These are phyloP conservation scores for Axis porcinus DNA, from an alignment of 2,113 vertebrate species.

Conservation along the genomic window DNA sequence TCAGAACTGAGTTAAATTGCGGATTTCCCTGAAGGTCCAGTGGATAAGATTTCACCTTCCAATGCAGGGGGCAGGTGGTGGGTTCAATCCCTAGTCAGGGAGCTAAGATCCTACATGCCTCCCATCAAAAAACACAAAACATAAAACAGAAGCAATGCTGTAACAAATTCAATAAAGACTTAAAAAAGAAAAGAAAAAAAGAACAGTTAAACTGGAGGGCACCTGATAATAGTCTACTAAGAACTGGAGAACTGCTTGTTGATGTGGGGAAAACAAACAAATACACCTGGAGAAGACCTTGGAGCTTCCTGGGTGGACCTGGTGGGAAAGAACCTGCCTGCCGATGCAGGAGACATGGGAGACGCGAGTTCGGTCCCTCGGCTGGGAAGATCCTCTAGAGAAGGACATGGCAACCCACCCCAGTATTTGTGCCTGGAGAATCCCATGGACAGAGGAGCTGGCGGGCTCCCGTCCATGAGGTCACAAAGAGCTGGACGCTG, in stretches of 20 bases:
- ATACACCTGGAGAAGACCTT: neutral
- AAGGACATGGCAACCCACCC: neutral
- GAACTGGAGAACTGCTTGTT: neutral
- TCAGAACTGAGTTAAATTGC: neutral
- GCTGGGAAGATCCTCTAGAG: neutral
- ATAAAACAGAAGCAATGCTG: neutral
- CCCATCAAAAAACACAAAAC: neutral
- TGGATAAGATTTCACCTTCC: neutral
- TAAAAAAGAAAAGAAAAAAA: neutral
- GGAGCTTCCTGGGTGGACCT: neutral
- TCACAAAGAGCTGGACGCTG: neutral
- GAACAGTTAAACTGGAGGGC: neutral
- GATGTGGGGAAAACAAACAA: neutral
- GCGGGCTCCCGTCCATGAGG: neutral
- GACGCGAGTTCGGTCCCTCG: neutral
- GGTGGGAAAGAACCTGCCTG: neutral
- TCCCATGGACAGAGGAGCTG: neutral
- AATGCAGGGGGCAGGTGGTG: fast-evolving
- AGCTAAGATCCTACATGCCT: neutral
- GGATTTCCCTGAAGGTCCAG: neutral
- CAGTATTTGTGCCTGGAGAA: neutral
- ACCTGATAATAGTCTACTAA: neutral
- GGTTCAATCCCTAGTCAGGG: neutral
- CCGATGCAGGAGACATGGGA: neutral
- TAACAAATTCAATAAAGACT: neutral